Evolutionary conservation across 1,140 invertebrate species (phyloP), one percentile per base, ranked within the genome.

Genomic region (Calycopis cecrops): DNA sequence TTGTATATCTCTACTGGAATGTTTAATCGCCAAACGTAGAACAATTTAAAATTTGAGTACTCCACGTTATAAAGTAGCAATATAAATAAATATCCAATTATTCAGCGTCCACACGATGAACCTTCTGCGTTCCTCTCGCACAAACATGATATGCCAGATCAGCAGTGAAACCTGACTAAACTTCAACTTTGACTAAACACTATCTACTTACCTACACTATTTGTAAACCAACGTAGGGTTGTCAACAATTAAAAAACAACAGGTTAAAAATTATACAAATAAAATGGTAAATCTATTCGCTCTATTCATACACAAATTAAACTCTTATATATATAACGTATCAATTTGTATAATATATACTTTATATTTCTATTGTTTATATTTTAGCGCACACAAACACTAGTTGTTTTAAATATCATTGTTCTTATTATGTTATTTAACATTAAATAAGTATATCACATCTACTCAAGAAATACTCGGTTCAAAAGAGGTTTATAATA

Each of bases 391-490:
- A 78, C 73, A 70, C 65, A 59, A 70, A 60, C 51, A 74, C 62
- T 69, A 68, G 47, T 66, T 55, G 60, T 67, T 59, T 57, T 67
- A 62, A 65, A 69, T 71, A 72, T 74, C 68, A 66, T 69, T 66
- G 64, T 62, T 63, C 65, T 71, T 70, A 72, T 69, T 76, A 74
- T 75, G 60, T 73, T 70, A 68, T 65, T 76, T 74, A 80, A 79
- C 65, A 76, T 79, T 81, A 68, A 73, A 73, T 81, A 81, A 72
- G 63, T 71, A 73, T 69, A 79, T 77, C 73, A 76, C 79, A 81
- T 76, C 75, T 82, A 83, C 73, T 67, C 67, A 73, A 72, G 74
- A 81, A 81, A 72, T 76, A 78, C 60, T 80, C 69, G 69, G 75
- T 72, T 80, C 62, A 74, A 76, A 72, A 80, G 70, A 76, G 71